Evolutionary conservation across 2,888 invertebrate species (phyloP).

Genomic region (Drosophila limbata): DNA sequence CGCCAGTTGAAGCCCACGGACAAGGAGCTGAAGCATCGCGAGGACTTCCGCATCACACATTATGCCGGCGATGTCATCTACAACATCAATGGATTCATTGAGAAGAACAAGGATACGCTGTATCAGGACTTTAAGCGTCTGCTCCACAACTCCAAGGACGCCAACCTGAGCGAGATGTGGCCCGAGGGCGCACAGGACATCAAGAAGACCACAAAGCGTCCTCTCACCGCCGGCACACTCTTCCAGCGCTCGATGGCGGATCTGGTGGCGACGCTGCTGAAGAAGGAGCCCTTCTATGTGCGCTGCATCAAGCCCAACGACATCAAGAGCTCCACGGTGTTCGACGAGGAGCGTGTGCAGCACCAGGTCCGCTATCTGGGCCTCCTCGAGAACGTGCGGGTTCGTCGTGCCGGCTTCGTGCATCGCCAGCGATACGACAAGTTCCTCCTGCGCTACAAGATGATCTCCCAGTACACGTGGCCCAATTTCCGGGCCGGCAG

Average conservation of each 20-base stretch:
- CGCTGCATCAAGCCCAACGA: constrained; percentile 99
- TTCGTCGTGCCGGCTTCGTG: constrained; percentile 98
- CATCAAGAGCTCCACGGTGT: constrained; percentile 93
- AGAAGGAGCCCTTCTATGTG: constrained; percentile 98
- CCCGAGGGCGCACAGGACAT: constrained; percentile 97
- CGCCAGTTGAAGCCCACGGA: constrained; percentile 93
- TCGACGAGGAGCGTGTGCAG: constrained; percentile 91
- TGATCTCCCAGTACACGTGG: constrained; percentile 98
- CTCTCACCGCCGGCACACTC: constrained; percentile 96
- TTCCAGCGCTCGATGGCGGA: constrained; percentile 98
- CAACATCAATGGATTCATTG: constrained; percentile 95
- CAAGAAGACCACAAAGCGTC: constrained; percentile 96
- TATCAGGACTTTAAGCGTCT: constrained; percentile 98
- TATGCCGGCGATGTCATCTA: constrained; percentile 99
- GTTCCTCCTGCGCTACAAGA: constrained; percentile 98
- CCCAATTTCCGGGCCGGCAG: constrained; percentile 94
- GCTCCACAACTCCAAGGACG: constrained; percentile 92
- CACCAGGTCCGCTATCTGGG: constrained; percentile 91
- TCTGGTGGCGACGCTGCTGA: constrained; percentile 93
- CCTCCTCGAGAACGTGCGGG: constrained; percentile 97
- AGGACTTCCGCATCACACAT: constrained; percentile 94
- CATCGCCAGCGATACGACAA: constrained; percentile 96
- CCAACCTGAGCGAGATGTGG: constrained; percentile 95
- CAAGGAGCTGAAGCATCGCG: constrained; percentile 91
- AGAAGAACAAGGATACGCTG: constrained; percentile 98